A percentile compares a stretch with the other conserved stretches of the same genome.
Conservation (phyloP, 2,797 vertebrate genomes). For the Poeciliopsis infans region DNA sequence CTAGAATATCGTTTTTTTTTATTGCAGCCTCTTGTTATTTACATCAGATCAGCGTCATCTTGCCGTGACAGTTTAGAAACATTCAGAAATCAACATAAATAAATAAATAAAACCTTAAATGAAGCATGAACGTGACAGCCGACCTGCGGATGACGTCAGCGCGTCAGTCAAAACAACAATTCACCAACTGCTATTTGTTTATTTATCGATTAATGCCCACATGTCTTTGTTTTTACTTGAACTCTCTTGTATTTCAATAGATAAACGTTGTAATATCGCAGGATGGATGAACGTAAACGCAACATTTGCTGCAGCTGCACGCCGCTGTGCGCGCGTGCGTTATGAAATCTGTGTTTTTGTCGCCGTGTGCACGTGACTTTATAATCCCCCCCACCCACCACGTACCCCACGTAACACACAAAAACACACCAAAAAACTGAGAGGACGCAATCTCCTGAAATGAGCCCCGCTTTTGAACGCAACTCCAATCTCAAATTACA, state of each 20-base stretch:
- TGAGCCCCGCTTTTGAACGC: conserved; percentile 20
- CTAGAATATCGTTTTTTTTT: not conserved
- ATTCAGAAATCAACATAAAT: not conserved
- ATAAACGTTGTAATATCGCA: not conserved
- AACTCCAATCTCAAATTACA: conserved; percentile 35
- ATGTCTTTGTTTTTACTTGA: not conserved
- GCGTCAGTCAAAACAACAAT: conserved; percentile 27
- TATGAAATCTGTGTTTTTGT: conserved; percentile 64
- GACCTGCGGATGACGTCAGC: conserved; percentile 27
- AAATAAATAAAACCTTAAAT: not conserved
- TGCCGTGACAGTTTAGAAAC: not conserved
- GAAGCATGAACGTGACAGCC: not conserved
- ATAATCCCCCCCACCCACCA: conserved; percentile 9
- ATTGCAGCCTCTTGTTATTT: conserved; percentile 20
- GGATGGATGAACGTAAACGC: conserved; percentile 39
- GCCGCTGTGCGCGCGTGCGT: conserved; percentile 48
- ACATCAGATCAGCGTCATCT: not conserved
- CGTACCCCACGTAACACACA: not conserved
- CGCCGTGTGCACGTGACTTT: conserved; percentile 64
- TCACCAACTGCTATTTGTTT: not conserved
- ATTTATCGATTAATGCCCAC: not conserved
- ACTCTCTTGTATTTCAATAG: not conserved
- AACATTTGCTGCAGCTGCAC: conserved; percentile 45
- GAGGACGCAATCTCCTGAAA: conserved; percentile 19
- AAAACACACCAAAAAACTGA: conserved; percentile 15